Conservation (phyloP, 2,888 invertebrate species). For the Nomada hirtipes region DNA sequence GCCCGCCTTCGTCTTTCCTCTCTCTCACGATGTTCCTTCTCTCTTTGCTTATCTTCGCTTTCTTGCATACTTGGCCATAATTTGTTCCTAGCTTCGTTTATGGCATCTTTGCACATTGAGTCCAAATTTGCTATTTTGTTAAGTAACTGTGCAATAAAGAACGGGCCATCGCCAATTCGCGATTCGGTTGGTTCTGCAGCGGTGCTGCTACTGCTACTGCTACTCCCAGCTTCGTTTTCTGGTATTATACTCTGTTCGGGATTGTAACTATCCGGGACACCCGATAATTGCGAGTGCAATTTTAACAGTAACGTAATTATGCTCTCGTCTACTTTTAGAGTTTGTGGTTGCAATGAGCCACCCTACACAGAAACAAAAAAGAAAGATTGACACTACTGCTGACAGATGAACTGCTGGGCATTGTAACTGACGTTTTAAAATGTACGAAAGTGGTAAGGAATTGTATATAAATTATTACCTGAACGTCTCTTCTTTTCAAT, state of each 20-base stretch:
- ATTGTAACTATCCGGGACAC: constrained; percentile 91
- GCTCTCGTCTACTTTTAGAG: constrained; percentile 92
- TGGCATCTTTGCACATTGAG: constrained; percentile 88
- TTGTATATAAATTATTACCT: constrained; percentile 67
- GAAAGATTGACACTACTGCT: no score
- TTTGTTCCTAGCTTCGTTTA: constrained; percentile 89
- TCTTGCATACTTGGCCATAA: constrained; percentile 94
- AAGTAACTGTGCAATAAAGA: constrained; percentile 93
- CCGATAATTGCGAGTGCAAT: constrained; percentile 95
- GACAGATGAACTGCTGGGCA: background rate
- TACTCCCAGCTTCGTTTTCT: constrained; percentile 78
- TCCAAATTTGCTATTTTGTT: constrained; percentile 91
- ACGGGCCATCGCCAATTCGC: constrained; percentile 93
- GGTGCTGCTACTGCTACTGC: constrained; percentile 5
- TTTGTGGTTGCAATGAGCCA: constrained; percentile 76
- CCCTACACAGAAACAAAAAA: constrained; percentile 53
- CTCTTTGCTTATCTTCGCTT: constrained; percentile 90
- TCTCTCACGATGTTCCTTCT: constrained; percentile 89
- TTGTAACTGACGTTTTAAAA: background rate
- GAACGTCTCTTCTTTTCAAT: constrained; percentile 76
- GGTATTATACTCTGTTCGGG: constrained; percentile 77
- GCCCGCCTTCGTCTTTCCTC: constrained; percentile 94
- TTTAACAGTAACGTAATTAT: constrained; percentile 95
- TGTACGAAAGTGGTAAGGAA: background rate
- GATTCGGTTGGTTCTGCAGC: constrained; percentile 74